These are phyloP conservation scores for Drosophila teissieri DNA, from an alignment of 1,140 invertebrate species.

Conservation along the genomic window DNA sequence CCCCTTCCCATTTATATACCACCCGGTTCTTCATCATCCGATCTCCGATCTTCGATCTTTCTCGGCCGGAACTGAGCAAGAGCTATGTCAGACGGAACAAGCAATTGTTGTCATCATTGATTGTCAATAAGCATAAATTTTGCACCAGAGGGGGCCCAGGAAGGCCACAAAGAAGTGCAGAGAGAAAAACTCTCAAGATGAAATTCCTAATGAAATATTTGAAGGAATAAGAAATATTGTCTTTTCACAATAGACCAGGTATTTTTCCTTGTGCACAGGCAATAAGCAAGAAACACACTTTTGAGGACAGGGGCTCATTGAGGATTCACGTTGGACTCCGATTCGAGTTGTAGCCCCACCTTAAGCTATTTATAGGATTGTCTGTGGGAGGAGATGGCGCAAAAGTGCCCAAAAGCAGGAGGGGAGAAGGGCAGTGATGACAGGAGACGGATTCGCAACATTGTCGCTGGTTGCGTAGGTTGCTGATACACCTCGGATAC, in stretches of 20 bases:
- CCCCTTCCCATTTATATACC: background rate
- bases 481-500: constrained; percentile 11
- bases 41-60: constrained; percentile 7
- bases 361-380: constrained; percentile 36
- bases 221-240: background rate
- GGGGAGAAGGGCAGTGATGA: constrained; percentile 5
- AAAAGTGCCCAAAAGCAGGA: background rate
- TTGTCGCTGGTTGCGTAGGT: constrained; percentile 38
- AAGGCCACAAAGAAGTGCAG: background rate
- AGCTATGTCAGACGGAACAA: constrained; percentile 71
- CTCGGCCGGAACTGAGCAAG: constrained; percentile 49
- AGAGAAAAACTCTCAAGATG: background rate
- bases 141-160: constrained; percentile 73
- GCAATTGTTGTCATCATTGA: constrained; percentile 84
- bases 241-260: background rate
- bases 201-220: background rate
- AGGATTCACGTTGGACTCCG: constrained; percentile 14
- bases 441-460: constrained; percentile 40
- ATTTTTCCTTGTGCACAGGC: background rate
- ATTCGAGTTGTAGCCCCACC: constrained; percentile 10
- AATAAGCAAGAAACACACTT: constrained; percentile 6
- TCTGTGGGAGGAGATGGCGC: constrained; percentile 12
- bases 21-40: background rate
- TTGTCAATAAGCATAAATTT: constrained; percentile 84
- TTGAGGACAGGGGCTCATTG: constrained; percentile 8